Evolutionary conservation across 2,113 vertebrate species (phyloP).

Genomic region (rat (Rattus norvegicus)): GRCr8 NC_086019.1:155630501-155631000

Average conservation of each 20-base stretch:
- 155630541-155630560: background rate
- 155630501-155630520: conserved; percentile 16
- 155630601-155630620: conserved; percentile 9
- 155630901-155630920: conserved; percentile 36
- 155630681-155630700: background rate
- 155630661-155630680: conserved; percentile 30
- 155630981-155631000: conserved; percentile 29
- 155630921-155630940: conserved; percentile 18
- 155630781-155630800: conserved; percentile 48
- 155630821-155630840: conserved; percentile 61
- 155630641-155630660: conserved; percentile 26
- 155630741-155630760: conserved; percentile 66
- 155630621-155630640: background rate
- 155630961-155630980: conserved; percentile 34
- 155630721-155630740: conserved; percentile 39
- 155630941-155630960: background rate
- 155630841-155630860: conserved; percentile 1
- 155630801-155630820: conserved; percentile 56
- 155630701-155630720: conserved; percentile 44
- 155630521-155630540: background rate
- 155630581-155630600: background rate
- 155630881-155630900: conserved; percentile 18
- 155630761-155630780: conserved; percentile 11
- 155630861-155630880: conserved; percentile 42
- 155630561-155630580: background rate